phyloP scores from a whole-genome alignment of 2,797 vertebrate genomes.

The Spatula clypeata region DNA sequence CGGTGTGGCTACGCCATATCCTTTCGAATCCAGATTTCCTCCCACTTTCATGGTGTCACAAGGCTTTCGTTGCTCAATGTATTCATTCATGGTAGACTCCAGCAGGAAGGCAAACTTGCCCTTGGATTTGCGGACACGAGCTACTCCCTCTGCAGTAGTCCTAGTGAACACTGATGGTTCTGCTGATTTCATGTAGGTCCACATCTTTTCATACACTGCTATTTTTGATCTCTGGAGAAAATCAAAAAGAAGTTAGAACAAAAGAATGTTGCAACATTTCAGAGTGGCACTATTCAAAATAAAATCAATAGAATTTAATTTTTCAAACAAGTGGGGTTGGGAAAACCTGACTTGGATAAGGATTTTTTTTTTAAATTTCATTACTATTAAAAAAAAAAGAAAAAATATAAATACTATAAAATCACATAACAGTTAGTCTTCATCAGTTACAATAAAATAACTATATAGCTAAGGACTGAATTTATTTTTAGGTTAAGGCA shows the following conservation, averaged over 20 bases:
- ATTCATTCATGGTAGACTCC: constrained; percentile 99
- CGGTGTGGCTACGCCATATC: constrained; percentile 98
- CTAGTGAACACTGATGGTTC: constrained; percentile 98
- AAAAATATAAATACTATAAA: not conserved
- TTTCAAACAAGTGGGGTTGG: not conserved
- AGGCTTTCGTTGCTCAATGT: constrained; percentile 98
- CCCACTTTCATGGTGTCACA: constrained; percentile 99
- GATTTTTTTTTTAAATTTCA: not conserved
- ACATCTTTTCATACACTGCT: constrained; percentile 99
- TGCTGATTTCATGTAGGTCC: constrained; percentile 99
- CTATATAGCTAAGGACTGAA: not conserved
- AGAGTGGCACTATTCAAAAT: not conserved
- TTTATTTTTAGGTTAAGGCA: not conserved
- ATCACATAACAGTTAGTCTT: not conserved
- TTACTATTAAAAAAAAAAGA: not conserved
- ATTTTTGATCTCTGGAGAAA: constrained; percentile 97
- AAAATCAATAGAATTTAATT: not conserved
- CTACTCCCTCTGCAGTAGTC: constrained; percentile 96
- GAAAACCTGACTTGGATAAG: not conserved
- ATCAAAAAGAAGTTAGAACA: constrained; percentile 79
- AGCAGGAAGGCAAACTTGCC: constrained; percentile 99
- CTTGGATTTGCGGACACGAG: constrained; percentile 97
- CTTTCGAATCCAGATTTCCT: constrained; percentile 99
- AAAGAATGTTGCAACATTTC: constrained; percentile 23
- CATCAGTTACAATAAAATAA: not conserved